Base-by-base conservation (phyloP, 2,797 vertebrate genomes). In the Coregonus ussuriensis region DNA sequence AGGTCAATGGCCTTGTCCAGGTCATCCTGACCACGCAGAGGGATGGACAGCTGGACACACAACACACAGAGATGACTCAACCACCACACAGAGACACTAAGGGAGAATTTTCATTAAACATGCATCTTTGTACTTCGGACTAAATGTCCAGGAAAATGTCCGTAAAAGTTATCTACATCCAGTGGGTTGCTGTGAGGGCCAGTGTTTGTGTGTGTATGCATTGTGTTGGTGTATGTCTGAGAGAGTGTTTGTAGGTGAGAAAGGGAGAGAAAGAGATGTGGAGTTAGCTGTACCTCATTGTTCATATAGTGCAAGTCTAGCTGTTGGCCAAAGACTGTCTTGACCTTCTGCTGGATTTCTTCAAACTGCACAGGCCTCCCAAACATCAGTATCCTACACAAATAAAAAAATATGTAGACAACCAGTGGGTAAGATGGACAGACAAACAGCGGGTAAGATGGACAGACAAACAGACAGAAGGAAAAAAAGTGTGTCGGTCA, bases 261-360 rank as follows among this genome's bases (percentile, higher is more conserved):
- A 47, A 18, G 41, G 37, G 33, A 52, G 18, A 68, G 41, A 41
- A 41, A 9, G 7, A 41, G 1, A 41, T 9, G 7, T 7, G 25
- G 25, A n/a, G 4, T n/a, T 4, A 15, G 31, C 72, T 79, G 86
- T 91, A 98, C 98, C 97, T 99, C 98, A 29, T 98, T 99, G 93
- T 98, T 99, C 95, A 98, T 96, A 83, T 99, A 99, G 93, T 98
- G 94, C 56, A 99, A 95, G 85, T 97, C 97, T 29, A 99, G 92
- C 76, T 95, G 95, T 88, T 98, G 97, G 63, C 97, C 96, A 85
- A 99, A 99, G 29, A 96, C 97, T 2, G 93, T 88, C 89, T 96
- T 96, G 83, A 99, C 96, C 89, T 99, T 99, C 93, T 95, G 96
- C 71, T 96, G 96, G 89, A 99, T 94, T 51, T 98, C 97, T 82